A percentile compares a stretch with the other conserved stretches of the same genome.
These are phyloP conservation scores for Musca vetustissima DNA, from an alignment of 1,140 invertebrate genomes.

Conservation along the genomic window DNA sequence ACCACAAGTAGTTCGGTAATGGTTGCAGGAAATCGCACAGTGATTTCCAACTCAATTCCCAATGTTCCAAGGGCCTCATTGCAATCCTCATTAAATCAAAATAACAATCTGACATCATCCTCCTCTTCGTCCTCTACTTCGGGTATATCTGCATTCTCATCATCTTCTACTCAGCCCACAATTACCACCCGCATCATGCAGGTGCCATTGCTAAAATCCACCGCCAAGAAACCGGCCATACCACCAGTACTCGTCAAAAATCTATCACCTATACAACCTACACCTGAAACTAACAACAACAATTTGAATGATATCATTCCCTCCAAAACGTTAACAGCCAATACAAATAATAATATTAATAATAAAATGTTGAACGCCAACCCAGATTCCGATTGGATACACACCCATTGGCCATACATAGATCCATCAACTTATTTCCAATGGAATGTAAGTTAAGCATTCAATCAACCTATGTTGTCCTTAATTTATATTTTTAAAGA, in stretches of 20 bases:
- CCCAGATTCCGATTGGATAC: conserved; percentile 42
- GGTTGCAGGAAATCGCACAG: conserved; percentile 5
- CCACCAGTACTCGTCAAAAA: conserved; percentile 50
- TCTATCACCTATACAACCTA: conserved; percentile 32
- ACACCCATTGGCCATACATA: conserved; percentile 62
- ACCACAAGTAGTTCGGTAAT: background rate
- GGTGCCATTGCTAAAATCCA: conserved; percentile 48
- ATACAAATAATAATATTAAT: background rate
- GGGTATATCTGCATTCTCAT: no score
- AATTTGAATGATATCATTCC: conserved; percentile 16
- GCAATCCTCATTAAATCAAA: conserved; percentile 25
- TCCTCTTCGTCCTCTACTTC: background rate
- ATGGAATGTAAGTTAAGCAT: conserved; percentile 61
- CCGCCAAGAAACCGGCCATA: conserved; percentile 52
- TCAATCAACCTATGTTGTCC: background rate
- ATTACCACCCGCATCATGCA: conserved; percentile 52
- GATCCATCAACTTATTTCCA: conserved; percentile 66
- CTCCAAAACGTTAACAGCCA: background rate
- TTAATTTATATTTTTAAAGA: no score
- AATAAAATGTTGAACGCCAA: background rate
- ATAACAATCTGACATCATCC: background rate
- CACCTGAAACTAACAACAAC: conserved; percentile 20
- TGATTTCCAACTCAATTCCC: background rate
- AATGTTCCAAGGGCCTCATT: conserved; percentile 6
- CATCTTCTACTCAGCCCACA: conserved; percentile 28